Percentiles rank a stretch among this genome's conserved stretches.
These are phyloP conservation scores for Hirundo rustica DNA, from an alignment of 2,797 vertebrate species.

Conservation along the genomic window DNA sequence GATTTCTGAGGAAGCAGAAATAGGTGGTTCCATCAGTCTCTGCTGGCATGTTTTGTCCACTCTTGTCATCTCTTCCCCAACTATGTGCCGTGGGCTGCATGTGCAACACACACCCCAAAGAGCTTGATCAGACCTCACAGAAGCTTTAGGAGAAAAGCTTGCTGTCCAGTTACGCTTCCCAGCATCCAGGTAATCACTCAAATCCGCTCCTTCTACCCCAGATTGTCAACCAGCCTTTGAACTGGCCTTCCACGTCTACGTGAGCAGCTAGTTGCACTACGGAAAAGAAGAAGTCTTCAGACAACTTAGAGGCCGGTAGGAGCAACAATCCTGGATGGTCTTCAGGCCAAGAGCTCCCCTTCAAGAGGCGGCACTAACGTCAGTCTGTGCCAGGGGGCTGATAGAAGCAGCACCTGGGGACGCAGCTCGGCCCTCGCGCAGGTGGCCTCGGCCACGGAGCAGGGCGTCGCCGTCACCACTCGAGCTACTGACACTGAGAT, in stretches of 20 bases:
- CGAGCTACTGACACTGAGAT: constrained; percentile 48
- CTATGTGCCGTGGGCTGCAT: background rate
- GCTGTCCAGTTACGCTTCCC: background rate
- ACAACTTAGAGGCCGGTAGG: background rate
- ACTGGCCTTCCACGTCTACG: background rate
- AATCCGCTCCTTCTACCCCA: background rate
- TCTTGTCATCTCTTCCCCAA: background rate
- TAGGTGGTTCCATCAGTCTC: background rate
- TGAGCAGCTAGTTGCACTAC: background rate
- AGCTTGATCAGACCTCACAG: background rate
- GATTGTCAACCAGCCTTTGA: background rate
- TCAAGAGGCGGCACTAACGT: background rate
- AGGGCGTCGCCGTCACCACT: too few relatives aligned
- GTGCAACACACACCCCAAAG: background rate
- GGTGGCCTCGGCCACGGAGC: too few relatives aligned
- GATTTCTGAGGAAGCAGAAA: constrained; percentile 13
- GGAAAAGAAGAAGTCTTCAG: background rate
- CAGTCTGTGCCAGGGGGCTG: background rate
- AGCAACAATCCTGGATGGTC: background rate
- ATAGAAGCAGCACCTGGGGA: background rate
- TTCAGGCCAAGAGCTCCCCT: background rate
- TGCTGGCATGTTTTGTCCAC: background rate
- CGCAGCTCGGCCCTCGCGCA: background rate
- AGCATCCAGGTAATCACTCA: background rate
- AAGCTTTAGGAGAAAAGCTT: background rate